Evolutionary conservation across 1,140 invertebrate species (phyloP).

Genomic region (Bactericera cockerelli): DNA sequence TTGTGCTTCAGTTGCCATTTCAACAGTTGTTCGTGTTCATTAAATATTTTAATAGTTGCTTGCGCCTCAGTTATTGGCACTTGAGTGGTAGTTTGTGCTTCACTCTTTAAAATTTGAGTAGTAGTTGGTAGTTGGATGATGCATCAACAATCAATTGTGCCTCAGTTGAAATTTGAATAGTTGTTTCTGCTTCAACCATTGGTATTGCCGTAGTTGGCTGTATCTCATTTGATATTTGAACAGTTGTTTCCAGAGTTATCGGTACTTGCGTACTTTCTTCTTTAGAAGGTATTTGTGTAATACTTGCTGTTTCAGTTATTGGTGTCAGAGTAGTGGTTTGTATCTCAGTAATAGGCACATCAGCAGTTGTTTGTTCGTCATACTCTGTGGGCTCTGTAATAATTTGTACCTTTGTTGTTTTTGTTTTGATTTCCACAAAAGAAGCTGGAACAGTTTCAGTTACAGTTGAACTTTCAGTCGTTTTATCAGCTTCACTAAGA

Average conservation of each 20-base stretch:
- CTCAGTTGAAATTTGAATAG: constrained; percentile 28
- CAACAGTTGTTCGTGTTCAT: too few species aligned
- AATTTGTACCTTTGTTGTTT: too few species aligned
- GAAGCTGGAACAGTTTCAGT: too few species aligned
- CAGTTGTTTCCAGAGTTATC: too few species aligned
- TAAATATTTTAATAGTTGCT: too few species aligned
- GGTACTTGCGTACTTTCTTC: too few species aligned
- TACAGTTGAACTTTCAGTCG: constrained; percentile 7
- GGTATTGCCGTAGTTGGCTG: not conserved
- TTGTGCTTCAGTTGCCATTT: constrained; percentile 16
- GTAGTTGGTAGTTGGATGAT: constrained; percentile 8
- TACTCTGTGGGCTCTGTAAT: too few species aligned
- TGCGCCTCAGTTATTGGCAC: constrained; percentile 22
- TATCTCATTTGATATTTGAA: too few species aligned
- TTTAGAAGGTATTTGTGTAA: too few species aligned
- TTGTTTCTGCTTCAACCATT: constrained; percentile 5
- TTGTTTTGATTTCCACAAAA: too few species aligned
- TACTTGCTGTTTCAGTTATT: not conserved
- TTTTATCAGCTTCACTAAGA: not conserved
- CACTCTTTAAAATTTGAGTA: constrained; percentile 24
- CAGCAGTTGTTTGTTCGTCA: not conserved
- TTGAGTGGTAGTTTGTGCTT: not conserved
- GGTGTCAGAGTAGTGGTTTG: not conserved
- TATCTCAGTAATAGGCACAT: not conserved
- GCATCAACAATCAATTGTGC: constrained; percentile 18